Conservation (phyloP, 2,113 vertebrate species). For the Anoura caudifer region DNA sequence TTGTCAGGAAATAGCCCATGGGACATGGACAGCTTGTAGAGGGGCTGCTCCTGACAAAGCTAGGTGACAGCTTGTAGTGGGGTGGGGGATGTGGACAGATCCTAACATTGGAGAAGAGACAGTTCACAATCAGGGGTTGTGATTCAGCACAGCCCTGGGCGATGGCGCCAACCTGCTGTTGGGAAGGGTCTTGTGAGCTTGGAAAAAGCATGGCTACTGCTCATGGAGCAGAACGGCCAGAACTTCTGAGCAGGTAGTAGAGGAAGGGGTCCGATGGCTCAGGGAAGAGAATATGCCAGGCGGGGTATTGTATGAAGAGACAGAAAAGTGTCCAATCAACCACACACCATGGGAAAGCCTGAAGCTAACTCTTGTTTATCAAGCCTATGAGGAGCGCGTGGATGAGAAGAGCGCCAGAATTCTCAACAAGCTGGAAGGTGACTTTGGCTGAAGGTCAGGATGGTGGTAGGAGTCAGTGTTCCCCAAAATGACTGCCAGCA, state of each 20-base stretch:
- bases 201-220: rapidly evolving
- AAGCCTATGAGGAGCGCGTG: not conserved
- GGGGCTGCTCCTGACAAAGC: not conserved
- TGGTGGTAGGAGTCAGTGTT: too few species aligned
- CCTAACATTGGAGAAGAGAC: not conserved
- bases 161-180: too few species aligned
- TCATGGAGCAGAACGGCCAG: not conserved
- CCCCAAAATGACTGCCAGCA: too few species aligned
- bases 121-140: not conserved
- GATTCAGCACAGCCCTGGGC: rapidly evolving
- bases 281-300: not conserved
- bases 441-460: too few species aligned
- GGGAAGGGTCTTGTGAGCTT: rapidly evolving
- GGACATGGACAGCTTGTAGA: not conserved
- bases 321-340: not conserved
- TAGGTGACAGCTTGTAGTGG: rapidly evolving
- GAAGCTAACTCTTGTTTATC: not conserved
- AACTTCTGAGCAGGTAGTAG: too few species aligned
- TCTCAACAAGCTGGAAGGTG: too few species aligned
- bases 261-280: not conserved
- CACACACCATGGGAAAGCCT: not conserved
- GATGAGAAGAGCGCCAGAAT: too few species aligned
- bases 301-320: rapidly evolving
- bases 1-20: not conserved
- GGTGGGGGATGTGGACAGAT: rapidly evolving